A percentile compares a stretch with the other conserved stretches of the same genome.
Evolutionary conservation across 2,113 vertebrate species (phyloP).

Genomic region (Rousettus leschenaultii): DNA sequence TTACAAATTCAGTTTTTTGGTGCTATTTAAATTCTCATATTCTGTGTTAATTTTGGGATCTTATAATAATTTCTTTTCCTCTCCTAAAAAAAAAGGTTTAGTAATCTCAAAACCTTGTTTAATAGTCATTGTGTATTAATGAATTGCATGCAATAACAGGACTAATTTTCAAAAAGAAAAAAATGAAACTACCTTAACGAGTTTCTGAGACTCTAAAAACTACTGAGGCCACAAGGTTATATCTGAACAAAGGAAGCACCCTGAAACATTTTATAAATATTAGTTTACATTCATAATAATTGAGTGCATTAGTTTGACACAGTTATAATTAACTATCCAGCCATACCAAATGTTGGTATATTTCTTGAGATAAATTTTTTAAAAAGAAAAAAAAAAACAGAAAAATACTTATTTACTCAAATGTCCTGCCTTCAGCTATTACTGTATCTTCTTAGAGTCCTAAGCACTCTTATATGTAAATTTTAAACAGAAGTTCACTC

Average conservation of each 20-base stretch:
- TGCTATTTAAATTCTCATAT: slow-evolving; percentile 68
- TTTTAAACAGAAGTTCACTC: not conserved
- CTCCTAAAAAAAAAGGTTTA: slow-evolving; percentile 26
- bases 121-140: slow-evolving; percentile 47
- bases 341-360: not conserved
- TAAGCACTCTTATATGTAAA: not conserved
- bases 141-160: not conserved
- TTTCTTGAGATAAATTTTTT: not conserved
- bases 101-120: slow-evolving; percentile 31
- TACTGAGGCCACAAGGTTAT: not conserved
- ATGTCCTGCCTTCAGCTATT: not conserved
- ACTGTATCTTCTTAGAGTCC: not conserved
- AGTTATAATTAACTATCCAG: not conserved
- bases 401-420: not conserved
- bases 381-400: not conserved
- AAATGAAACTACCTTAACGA: not conserved
- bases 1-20: slow-evolving; percentile 56
- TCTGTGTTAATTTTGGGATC: slow-evolving; percentile 60
- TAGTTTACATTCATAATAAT: rapidly evolving
- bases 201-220: too few species aligned
- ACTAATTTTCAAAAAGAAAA: slow-evolving; percentile 55
- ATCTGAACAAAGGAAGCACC: not conserved
- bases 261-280: not conserved
- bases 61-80: not conserved
- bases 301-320: not conserved